Percentiles rank a stretch among this genome's conserved stretches.
Evolutionary conservation across 2,888 invertebrate genomes (phyloP).

Genomic region (Autographa gamma): DNA sequence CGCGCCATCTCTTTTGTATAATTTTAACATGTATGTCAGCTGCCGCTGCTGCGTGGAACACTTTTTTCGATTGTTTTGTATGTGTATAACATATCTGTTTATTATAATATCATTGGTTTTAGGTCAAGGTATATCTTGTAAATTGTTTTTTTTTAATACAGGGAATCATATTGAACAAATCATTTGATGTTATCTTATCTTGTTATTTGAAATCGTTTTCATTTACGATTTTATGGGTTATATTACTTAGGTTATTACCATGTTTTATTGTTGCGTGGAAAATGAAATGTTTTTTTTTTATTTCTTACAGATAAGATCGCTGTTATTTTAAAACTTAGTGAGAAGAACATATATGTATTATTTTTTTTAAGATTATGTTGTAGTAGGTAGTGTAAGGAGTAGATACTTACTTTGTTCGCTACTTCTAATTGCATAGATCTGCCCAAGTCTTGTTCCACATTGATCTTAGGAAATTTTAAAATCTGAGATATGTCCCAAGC

Average conservation of each 20-base stretch:
- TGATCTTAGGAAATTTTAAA: slow-evolving; percentile 50
- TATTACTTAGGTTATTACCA: slow-evolving; percentile 4
- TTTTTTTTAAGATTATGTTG: no score
- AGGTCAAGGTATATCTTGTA: no score
- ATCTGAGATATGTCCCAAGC: slow-evolving; percentile 67
- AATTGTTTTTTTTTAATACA: neutral
- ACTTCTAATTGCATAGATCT: slow-evolving; percentile 67
- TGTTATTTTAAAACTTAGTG: neutral
- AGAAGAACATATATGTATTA: neutral
- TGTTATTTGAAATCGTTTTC: neutral
- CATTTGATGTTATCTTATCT: neutral
- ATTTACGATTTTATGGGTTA: slow-evolving; percentile 1
- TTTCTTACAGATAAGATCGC: neutral
- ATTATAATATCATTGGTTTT: no score
- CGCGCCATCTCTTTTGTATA: no score
- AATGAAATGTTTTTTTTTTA: slow-evolving; percentile 3
- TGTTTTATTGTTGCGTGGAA: slow-evolving; percentile 2
- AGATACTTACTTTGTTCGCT: slow-evolving; percentile 69
- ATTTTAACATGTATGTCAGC: no score
- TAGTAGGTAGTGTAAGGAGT: neutral
- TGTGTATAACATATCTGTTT: no score
- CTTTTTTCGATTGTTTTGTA: no score
- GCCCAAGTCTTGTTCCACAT: slow-evolving; percentile 38
- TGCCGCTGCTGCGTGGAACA: no score
- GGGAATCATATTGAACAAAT: neutral